phyloP scores from a whole-genome alignment of 2,797 vertebrate species.

The Leptoclinus maculatus region DNA sequence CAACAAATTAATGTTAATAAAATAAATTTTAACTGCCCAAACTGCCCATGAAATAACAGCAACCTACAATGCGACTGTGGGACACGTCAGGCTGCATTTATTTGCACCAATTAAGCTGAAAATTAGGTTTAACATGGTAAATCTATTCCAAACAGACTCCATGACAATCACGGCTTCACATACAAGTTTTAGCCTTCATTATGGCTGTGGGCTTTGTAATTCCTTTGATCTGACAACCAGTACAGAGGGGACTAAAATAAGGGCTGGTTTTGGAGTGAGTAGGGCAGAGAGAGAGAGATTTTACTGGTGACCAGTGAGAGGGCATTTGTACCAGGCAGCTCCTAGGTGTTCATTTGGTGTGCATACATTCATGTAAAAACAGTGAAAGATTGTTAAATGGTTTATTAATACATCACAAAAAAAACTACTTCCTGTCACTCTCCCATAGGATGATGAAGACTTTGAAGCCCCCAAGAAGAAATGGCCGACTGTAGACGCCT shows the following conservation, averaged over 20 bases:
- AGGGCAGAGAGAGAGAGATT: conserved; percentile 23
- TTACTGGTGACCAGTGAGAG: conserved; percentile 16
- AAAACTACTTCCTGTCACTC: conserved; percentile 3
- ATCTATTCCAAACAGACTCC: conserved; percentile 20
- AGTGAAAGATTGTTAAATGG: background rate
- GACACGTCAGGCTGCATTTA: conserved; percentile 23
- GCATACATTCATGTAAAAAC: background rate
- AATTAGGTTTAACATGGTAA: conserved; percentile 20
- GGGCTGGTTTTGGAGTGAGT: background rate
- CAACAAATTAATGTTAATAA: background rate
- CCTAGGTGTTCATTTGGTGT: background rate
- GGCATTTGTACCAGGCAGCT: background rate
- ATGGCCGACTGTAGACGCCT: conserved; percentile 98
- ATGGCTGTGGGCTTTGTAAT: conserved; percentile 52
- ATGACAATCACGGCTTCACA: conserved; percentile 27
- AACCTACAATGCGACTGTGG: background rate
- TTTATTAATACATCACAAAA: background rate
- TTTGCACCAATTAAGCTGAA: conserved; percentile 32
- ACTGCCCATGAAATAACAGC: background rate
- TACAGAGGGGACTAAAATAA: conserved; percentile 20
- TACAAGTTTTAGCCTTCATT: conserved; percentile 35
- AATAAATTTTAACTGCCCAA: background rate
- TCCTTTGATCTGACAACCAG: conserved; percentile 58
- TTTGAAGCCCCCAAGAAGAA: conserved; percentile 95
- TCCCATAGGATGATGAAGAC: conserved; percentile 93